These are phyloP conservation scores for Anhinga rufa DNA, from an alignment of 2,113 vertebrate species.

Conservation along the genomic window DNA sequence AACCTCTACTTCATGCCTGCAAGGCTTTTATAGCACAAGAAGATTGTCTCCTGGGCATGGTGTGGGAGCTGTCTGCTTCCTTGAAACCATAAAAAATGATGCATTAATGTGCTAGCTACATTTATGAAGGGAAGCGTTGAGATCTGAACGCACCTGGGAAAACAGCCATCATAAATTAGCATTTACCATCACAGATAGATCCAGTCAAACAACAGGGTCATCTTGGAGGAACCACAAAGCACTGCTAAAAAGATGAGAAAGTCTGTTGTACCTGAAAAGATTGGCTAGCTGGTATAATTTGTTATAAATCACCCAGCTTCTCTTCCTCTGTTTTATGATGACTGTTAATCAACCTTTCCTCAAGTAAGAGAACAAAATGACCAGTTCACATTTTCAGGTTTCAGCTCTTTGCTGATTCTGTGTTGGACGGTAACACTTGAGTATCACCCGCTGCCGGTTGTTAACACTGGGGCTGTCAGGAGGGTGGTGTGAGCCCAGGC, in stretches of 20 bases:
- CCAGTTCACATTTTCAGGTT: neutral
- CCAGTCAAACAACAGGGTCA: neutral
- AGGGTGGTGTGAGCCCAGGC: neutral
- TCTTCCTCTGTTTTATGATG: neutral
- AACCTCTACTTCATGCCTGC: neutral
- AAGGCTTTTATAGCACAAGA: neutral
- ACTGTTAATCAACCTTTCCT: neutral
- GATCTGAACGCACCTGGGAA: neutral
- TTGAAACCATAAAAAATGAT: neutral
- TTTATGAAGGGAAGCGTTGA: neutral
- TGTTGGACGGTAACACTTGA: neutral
- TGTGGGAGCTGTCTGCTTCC: neutral
- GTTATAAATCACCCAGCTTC: neutral
- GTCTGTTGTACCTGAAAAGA: neutral
- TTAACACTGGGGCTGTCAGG: neutral
- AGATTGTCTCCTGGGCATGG: neutral
- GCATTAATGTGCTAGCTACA: neutral
- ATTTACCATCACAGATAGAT: conserved; percentile 8
- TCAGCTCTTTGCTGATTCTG: neutral
- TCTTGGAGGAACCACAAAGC: neutral
- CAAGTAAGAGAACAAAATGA: neutral
- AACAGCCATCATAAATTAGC: neutral
- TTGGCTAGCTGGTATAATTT: neutral
- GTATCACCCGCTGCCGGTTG: neutral
- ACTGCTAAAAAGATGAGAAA: neutral